Evolutionary conservation across 1,140 invertebrate species (phyloP).

Genomic region (Neodiprion lecontei): DNA sequence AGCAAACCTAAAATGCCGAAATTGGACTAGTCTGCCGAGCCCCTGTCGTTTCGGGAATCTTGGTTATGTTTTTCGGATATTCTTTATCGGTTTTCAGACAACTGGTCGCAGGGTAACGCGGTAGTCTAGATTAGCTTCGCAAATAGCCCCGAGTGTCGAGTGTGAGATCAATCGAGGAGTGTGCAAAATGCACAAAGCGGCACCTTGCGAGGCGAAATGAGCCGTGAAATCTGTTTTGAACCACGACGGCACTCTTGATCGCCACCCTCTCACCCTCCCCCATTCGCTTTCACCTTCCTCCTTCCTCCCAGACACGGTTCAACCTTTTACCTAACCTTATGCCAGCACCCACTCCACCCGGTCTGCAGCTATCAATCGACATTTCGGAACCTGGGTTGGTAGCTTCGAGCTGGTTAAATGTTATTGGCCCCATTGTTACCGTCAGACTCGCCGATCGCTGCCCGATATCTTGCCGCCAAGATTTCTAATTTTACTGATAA

Average conservation of each 20-base stretch:
- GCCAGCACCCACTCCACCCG: not conserved
- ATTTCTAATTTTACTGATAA: not conserved
- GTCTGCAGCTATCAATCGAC: not conserved
- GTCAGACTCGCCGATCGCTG: not conserved
- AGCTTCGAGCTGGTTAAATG: not conserved
- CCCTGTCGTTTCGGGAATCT: too few species aligned
- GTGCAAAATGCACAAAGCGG: not conserved
- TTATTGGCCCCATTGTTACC: not conserved
- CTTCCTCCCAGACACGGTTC: not conserved
- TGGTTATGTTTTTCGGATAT: too few species aligned
- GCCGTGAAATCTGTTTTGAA: not conserved
- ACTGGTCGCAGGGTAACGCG: not conserved
- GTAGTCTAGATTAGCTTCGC: not conserved
- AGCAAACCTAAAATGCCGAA: too few species aligned
- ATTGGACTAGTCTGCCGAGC: too few species aligned
- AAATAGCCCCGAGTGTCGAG: not conserved
- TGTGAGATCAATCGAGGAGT: not conserved
- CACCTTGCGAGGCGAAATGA: not conserved
- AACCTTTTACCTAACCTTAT: slow-evolving; percentile 1
- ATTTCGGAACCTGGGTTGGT: not conserved
- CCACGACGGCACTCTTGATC: not conserved
- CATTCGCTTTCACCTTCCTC: not conserved
- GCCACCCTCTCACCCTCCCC: not conserved
- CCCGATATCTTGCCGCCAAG: not conserved
- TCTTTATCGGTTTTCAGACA: too few species aligned